phyloP scores from a whole-genome alignment of 2,113 vertebrate species.

The Ophiodon elongatus region DNA sequence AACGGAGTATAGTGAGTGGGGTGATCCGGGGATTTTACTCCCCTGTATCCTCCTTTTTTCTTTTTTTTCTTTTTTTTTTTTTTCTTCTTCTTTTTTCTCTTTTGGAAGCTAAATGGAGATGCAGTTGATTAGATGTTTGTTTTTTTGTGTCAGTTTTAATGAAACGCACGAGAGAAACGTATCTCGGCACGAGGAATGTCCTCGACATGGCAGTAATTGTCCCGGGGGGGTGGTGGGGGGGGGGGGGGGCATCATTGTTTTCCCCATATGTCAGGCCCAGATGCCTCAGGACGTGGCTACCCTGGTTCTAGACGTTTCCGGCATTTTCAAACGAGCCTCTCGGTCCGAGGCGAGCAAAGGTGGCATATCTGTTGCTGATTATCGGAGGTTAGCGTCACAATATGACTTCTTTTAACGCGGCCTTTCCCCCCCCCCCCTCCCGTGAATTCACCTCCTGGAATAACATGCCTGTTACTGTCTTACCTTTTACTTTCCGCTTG shows the following conservation, averaged over 20 bases:
- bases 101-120: not conserved
- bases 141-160: not conserved
- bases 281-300: not conserved
- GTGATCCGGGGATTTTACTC: conserved; percentile 25
- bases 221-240: not conserved
- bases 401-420: not conserved
- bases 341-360: not conserved
- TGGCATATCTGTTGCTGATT: conserved; percentile 4
- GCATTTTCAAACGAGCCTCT: not conserved
- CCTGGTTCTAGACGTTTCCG: not conserved
- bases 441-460: not conserved
- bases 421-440: accelerated
- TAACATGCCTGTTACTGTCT: not conserved
- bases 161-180: not conserved
- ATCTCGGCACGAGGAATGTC: not conserved
- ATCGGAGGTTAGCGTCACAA: not conserved
- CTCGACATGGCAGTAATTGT: not conserved
- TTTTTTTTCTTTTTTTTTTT: not conserved
- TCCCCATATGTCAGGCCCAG: not conserved
- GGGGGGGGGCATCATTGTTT: conserved; percentile 7
- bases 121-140: not conserved
- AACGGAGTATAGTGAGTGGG: conserved; percentile 13
- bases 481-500: conserved; percentile 33
- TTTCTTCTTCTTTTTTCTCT: not conserved
- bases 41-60: not conserved